These are phyloP conservation scores for Chrysolina americana DNA, from an alignment of 2,888 invertebrate species.

Conservation along the genomic window DNA sequence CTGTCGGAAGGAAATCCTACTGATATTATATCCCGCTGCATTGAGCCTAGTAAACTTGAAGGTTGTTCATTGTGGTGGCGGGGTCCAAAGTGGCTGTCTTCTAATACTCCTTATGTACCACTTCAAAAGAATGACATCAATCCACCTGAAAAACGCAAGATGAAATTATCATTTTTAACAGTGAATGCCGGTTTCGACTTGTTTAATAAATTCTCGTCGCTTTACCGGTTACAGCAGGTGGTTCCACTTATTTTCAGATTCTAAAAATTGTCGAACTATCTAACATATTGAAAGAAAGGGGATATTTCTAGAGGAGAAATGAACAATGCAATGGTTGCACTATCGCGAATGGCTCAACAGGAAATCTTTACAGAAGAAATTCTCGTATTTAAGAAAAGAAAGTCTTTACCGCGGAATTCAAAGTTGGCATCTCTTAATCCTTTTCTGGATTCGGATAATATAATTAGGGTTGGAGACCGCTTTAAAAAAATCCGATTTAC, in stretches of 20 bases:
- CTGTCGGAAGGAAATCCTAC: conserved; percentile 57
- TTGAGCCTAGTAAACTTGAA: background rate
- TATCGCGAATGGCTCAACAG: background rate
- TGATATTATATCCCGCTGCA: conserved; percentile 59
- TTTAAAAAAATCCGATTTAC: conserved; percentile 9
- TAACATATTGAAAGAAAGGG: background rate
- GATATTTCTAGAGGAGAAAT: background rate
- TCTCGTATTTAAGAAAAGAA: background rate
- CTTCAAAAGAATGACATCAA: background rate
- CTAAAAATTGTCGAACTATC: background rate
- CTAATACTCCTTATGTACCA: background rate
- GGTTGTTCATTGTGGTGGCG: conserved; percentile 34
- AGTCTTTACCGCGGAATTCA: background rate
- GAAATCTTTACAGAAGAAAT: background rate
- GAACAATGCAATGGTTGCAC: background rate
- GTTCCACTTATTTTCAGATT: background rate
- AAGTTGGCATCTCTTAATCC: conserved; percentile 10
- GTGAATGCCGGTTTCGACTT: background rate
- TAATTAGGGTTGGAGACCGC: conserved; percentile 30
- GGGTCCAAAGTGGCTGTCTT: conserved; percentile 8
- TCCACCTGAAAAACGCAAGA: conserved; percentile 4
- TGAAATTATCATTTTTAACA: background rate
- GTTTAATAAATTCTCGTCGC: conserved; percentile 17
- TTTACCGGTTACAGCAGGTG: conserved; percentile 15
- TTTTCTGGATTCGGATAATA: conserved; percentile 16